A percentile compares a stretch with the other conserved stretches of the same genome.
phyloP scores from a whole-genome alignment of 2,888 invertebrate species.

The Epinotia ramella region DNA sequence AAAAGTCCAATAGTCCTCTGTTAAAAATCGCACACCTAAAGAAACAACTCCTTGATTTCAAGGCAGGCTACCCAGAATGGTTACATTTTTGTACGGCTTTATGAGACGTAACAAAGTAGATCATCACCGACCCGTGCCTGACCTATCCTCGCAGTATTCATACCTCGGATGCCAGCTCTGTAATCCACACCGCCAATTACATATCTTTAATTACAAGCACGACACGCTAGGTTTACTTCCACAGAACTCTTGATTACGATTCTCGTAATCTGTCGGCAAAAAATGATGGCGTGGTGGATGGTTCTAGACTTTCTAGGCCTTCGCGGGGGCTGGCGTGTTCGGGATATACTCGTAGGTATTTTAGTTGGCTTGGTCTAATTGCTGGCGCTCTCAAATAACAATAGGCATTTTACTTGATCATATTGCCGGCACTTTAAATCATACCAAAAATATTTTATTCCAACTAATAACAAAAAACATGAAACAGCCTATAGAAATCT shows the following conservation, averaged over 20 bases:
- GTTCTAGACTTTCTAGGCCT: constrained; percentile 25
- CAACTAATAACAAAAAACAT: background rate
- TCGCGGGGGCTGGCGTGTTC: background rate
- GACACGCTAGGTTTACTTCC: constrained; percentile 56
- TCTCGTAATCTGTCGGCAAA: constrained; percentile 50
- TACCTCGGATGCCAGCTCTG: constrained; percentile 30
- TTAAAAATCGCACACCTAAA: background rate
- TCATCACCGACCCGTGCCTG: constrained; percentile 13
- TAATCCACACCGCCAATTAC: constrained; percentile 60
- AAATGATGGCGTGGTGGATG: constrained; percentile 23
- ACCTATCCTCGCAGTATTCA: constrained; percentile 27
- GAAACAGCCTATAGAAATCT: too few relatives aligned
- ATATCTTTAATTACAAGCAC: constrained; percentile 64
- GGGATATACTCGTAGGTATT: constrained; percentile 3
- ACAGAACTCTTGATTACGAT: constrained; percentile 54
- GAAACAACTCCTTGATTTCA: background rate
- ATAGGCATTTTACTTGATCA: background rate
- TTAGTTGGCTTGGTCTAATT: constrained; percentile 1
- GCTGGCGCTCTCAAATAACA: background rate
- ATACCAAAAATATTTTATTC: background rate
- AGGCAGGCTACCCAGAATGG: background rate
- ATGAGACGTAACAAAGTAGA: background rate
- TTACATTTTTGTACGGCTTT: background rate
- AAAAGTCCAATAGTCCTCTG: too few relatives aligned
- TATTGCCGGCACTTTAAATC: background rate